phyloP scores from a whole-genome alignment of 1,140 invertebrate genomes.

The Cydia amplana region DNA sequence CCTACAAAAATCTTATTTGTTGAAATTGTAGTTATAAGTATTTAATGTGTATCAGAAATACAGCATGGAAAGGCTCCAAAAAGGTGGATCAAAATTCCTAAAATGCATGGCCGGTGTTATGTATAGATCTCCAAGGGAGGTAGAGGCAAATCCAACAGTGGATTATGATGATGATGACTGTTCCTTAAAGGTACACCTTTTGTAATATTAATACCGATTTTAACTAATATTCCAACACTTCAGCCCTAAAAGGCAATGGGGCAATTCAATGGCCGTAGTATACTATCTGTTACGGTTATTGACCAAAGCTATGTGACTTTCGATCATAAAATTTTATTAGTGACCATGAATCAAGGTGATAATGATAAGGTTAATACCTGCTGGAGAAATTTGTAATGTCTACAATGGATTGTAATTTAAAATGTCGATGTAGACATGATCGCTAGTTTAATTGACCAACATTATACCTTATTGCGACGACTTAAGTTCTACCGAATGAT shows the following conservation, averaged over 20 bases:
- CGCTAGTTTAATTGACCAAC: no score
- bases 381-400: slow-evolving; percentile 16
- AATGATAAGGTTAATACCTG: slow-evolving; percentile 31
- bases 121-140: no score
- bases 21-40: no score
- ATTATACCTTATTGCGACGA: no score
- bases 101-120: no score
- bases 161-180: background rate
- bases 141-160: no score
- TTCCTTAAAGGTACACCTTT: background rate
- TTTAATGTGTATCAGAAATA: no score
- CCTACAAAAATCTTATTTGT: no score
- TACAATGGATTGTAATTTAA: background rate
- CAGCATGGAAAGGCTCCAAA: no score
- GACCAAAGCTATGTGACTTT: slow-evolving; percentile 44
- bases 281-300: slow-evolving; percentile 49
- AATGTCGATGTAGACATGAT: background rate
- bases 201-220: background rate
- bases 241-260: slow-evolving; percentile 18
- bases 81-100: no score
- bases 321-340: slow-evolving; percentile 50
- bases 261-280: slow-evolving; percentile 24
- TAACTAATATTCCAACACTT: slow-evolving; percentile 4
- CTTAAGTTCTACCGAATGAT: no score
- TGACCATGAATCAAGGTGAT: slow-evolving; percentile 38